Base-by-base conservation (phyloP, 2,113 vertebrate genomes). In the Recurvirostra avosetta region DNA sequence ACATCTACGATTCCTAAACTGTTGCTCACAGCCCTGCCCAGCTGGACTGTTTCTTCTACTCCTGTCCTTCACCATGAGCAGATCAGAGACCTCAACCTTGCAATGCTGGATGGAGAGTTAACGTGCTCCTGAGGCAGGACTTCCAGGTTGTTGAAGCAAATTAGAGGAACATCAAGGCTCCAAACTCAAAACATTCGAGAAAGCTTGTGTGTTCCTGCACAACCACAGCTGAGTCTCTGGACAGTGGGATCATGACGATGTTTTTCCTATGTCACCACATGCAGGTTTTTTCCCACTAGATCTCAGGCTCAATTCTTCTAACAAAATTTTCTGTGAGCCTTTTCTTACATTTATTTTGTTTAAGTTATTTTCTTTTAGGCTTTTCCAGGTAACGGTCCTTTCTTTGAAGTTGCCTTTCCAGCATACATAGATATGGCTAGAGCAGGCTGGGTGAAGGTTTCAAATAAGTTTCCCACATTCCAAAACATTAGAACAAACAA, bases 201-300 rank as follows among this genome's bases (percentile, higher is more conserved):
- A 45, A 52, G 6, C 6, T 26, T 40, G 27, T 16, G 72, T 10
- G 23, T 9, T 53, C 9, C 43, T 59, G 49, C 41, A 34, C 8
- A 41, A 30, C 27, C n/a, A 12, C 65, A 36, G 34, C 50, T 66
- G 67, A 18, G 25, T 13, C 49, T 3, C 43, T 17, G 50, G 66
- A 5, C 36, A 9, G 3, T 11, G 45, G 8, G 12, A 23, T 8
- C 20, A 4, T 2, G 16, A 5, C 4, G 19, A 12, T 3, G 0
- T 6, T 22, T 52, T 38, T 65, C 36, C 40, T 3, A 1, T 40
- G 3, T 36, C 52, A 23, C 2, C 78, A 71, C 72, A 67, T 38
- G 58, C 1, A 10, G 18, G 3, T 5, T 1, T 52, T 56, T 50
- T 67, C 4, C 16, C 56, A 8, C 11, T 16, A 73, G 9, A 75